Base-by-base conservation (phyloP, 1,140 invertebrate species). In the Lordiphosa mommai region DNA sequence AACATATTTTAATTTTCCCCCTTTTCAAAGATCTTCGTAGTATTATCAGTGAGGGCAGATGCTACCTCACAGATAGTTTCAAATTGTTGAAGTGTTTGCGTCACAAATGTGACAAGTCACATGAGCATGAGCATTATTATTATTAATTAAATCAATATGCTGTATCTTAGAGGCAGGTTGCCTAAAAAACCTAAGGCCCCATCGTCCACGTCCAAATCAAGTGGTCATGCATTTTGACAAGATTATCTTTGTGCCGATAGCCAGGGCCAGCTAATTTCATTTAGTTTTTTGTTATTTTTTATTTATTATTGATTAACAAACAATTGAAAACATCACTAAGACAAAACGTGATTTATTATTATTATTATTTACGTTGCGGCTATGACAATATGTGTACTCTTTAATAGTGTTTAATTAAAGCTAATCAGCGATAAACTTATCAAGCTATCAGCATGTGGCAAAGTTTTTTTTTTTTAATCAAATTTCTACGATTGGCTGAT, bases 341-440 rank as follows among this genome's bases (percentile, higher is more conserved):
- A 86, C 80, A 74, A 74, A 74, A 68, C 70, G 58, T 86, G 73
- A 85, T 85, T 74, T 85, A 74, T 73, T 67, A 51, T 74, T 85
- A 74, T 73, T 67, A 51, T 55, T 53, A 43, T 57, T 58, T 50
- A 36, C 56, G 12, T 14, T 29, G 55, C 23, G 38, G 65, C 71
- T 82, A n/a, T n/a, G 76, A 82, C 77, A 82, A 72, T 82, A 56
- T 72, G 66, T 63, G 47, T 70, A 74, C 63, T 72, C 52, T 66
- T 84, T 84, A 84, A 85, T 84, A 64, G 72, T 72, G 77, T 84
- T 84, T 84, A 84, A 84, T 84, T 84, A 84, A 84, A 77, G 46
- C 68, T 73, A 84, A 84, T 84, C 77, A 82, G 72, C 63, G 76
- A 82, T 82, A 82, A 64, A 33, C 30, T 38, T 10, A 80, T 76